These are phyloP conservation scores for Piaya cayana DNA, from an alignment of 2,113 vertebrate species.

Conservation along the genomic window DNA sequence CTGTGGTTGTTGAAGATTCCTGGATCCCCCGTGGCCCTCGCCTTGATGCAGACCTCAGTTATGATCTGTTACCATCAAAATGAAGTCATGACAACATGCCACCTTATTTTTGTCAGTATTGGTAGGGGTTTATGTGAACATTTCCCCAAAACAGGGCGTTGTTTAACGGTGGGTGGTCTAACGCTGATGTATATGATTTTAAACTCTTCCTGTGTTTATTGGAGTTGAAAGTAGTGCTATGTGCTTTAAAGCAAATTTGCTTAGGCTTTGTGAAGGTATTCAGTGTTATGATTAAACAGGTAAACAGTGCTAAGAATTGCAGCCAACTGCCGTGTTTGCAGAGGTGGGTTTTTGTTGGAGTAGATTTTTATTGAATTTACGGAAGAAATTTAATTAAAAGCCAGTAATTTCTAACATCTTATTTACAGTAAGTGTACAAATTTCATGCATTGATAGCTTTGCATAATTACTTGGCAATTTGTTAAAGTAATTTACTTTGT, in stretches of 20 bases:
- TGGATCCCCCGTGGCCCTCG: accelerated
- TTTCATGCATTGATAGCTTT: slow-evolving; percentile 51
- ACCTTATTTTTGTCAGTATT: background rate
- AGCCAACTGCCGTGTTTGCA: slow-evolving; percentile 18
- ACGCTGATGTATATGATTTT: background rate
- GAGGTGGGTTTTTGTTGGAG: slow-evolving; percentile 7
- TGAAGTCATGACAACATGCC: background rate
- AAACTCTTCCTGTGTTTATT: background rate
- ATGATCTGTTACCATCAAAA: background rate
- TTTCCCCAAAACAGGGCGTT: background rate
- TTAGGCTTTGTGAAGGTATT: background rate
- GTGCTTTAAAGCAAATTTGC: background rate
- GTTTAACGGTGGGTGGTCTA: slow-evolving; percentile 40
- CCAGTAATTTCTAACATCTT: slow-evolving; percentile 34
- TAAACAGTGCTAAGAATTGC: background rate
- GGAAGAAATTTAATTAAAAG: slow-evolving; percentile 57
- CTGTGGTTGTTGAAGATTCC: background rate
- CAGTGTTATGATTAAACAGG: slow-evolving; percentile 16
- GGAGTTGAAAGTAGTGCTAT: background rate
- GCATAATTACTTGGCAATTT: slow-evolving; percentile 59
- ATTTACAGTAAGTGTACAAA: slow-evolving; percentile 11
- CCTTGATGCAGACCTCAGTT: background rate
- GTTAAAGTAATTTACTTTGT: slow-evolving; percentile 55
- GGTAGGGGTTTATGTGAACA: background rate
- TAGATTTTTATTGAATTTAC: slow-evolving; percentile 50